Evolutionary conservation across 92 coral and sea anemone genomes (phyloP).

Genomic region (Meandrina meandrites): DNA sequence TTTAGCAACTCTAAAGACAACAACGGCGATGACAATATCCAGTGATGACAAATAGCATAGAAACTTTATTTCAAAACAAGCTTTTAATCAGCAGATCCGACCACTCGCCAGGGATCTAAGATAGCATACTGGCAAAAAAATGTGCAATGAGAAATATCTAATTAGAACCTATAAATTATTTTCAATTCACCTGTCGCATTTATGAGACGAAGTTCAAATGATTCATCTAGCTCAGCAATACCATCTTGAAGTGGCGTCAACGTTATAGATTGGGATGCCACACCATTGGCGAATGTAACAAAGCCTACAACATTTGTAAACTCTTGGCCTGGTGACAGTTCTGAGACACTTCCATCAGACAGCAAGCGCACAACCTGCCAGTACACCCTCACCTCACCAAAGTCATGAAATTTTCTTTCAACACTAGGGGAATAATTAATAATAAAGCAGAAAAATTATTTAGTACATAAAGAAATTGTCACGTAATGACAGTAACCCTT

Average conservation of each 20-base stretch:
- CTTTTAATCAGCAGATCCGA: too few species aligned
- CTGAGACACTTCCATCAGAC: constrained; percentile 54
- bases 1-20: too few species aligned
- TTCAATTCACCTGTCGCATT: constrained; percentile 85
- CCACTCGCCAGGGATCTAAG: too few species aligned
- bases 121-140: too few species aligned
- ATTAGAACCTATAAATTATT: not conserved
- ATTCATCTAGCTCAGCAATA: constrained; percentile 84
- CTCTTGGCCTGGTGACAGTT: constrained; percentile 73
- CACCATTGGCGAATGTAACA: constrained; percentile 64
- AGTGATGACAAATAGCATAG: too few species aligned
- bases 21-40: too few species aligned
- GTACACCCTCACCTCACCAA: constrained; percentile 81
- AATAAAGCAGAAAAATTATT: not conserved
- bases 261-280: constrained; percentile 30
- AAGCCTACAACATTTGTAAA: constrained; percentile 60
- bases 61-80: too few species aligned
- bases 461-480: not conserved
- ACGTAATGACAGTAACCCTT: not conserved
- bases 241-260: constrained; percentile 65
- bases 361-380: constrained; percentile 68
- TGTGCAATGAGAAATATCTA: too few species aligned
- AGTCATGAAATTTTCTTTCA: constrained; percentile 51
- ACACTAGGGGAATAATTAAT: constrained; percentile 53
- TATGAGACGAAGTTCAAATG: constrained; percentile 72